phyloP scores from a whole-genome alignment of 2,888 invertebrate genomes.

The Encarsia formosa region DNA sequence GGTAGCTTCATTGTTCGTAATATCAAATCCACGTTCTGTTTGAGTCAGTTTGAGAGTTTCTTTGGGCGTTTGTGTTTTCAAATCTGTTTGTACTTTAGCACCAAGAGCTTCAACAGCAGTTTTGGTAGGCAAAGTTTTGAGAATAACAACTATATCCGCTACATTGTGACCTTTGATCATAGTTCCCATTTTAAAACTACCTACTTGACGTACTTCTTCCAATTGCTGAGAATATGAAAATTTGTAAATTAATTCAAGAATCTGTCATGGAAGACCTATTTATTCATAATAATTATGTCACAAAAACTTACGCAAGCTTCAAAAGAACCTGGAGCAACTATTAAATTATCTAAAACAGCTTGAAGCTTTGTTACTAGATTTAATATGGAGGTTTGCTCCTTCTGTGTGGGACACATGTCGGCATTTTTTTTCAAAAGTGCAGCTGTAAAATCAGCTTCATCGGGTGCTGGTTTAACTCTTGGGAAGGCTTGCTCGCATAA shows the following conservation, averaged over 20 bases:
- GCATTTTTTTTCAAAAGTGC: conserved; percentile 87
- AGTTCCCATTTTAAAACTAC: conserved; percentile 96
- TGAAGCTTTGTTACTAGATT: conserved; percentile 95
- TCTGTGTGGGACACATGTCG: conserved; percentile 85
- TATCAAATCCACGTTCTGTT: conserved; percentile 80
- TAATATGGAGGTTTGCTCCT: conserved; percentile 87
- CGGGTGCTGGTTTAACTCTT: conserved; percentile 73
- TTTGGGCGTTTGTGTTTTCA: conserved; percentile 70
- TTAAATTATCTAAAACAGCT: conserved; percentile 87
- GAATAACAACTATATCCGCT: conserved; percentile 93
- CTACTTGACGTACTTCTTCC: conserved; percentile 94
- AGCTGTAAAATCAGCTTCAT: conserved; percentile 82
- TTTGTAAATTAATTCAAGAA: background rate
- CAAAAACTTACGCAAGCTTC: conserved; percentile 83
- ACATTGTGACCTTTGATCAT: conserved; percentile 94
- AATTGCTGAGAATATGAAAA: conserved; percentile 61
- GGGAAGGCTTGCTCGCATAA: conserved; percentile 88
- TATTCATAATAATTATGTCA: conserved; percentile 3
- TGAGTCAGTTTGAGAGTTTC: conserved; percentile 57
- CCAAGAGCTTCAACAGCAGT: conserved; percentile 92
- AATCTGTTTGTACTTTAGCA: conserved; percentile 79
- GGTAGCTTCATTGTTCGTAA: conserved; percentile 77
- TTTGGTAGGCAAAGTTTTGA: conserved; percentile 93
- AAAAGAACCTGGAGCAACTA: conserved; percentile 89
- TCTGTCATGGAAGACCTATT: background rate